phyloP scores from a whole-genome alignment of 2,888 invertebrate genomes.

The Metellina segmentata region DNA sequence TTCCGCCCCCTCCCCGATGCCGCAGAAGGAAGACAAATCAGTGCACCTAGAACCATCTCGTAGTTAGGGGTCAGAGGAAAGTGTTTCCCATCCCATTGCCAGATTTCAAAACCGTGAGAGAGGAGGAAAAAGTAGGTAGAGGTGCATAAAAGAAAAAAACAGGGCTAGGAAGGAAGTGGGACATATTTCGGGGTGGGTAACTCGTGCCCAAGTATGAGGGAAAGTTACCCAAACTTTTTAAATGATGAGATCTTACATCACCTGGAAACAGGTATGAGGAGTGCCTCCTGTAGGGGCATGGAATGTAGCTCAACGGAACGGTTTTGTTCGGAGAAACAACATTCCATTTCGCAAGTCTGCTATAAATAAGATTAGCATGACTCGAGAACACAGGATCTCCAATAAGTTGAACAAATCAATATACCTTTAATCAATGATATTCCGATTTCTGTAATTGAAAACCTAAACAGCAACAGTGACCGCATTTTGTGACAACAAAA shows the following conservation, averaged over 20 bases:
- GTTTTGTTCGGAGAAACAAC: constrained; percentile 7
- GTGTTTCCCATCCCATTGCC: constrained; percentile 51
- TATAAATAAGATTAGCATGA: too few relatives aligned
- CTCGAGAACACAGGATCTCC: too few relatives aligned
- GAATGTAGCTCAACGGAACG: not conserved
- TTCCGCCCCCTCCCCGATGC: constrained; percentile 19
- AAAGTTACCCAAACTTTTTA: not conserved
- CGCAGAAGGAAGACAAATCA: constrained; percentile 13
- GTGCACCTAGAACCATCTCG: constrained; percentile 25
- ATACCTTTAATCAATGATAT: too few relatives aligned
- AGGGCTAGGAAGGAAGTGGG: constrained; percentile 32
- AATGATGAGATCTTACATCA: not conserved
- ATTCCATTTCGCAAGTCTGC: too few relatives aligned
- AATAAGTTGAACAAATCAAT: too few relatives aligned
- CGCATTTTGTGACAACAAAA: too few relatives aligned
- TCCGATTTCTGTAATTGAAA: too few relatives aligned
- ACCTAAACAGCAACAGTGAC: too few relatives aligned
- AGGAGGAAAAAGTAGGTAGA: constrained; percentile 60
- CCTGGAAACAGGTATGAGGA: not conserved
- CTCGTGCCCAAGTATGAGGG: constrained; percentile 5
- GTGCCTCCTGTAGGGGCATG: not conserved
- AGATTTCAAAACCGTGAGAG: constrained; percentile 69
- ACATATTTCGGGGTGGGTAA: constrained; percentile 29
- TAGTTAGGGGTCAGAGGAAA: constrained; percentile 65
- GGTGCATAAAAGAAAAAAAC: constrained; percentile 18